phyloP scores from a whole-genome alignment of 2,888 invertebrate species.

The Ctena decussata region DNA sequence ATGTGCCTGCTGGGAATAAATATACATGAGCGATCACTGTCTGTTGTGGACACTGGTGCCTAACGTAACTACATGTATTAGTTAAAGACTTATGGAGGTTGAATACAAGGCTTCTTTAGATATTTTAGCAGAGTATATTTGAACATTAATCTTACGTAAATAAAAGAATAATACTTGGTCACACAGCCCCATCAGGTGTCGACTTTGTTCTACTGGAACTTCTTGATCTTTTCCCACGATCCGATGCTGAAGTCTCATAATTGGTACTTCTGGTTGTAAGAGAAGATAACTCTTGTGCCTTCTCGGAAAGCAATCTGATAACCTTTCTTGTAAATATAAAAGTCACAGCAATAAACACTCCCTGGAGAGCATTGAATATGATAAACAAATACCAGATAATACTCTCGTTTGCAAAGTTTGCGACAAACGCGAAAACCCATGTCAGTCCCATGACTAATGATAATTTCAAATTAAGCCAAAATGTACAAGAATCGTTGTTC shows the following conservation, averaged over 20 bases:
- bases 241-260: neutral
- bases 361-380: constrained; percentile 88
- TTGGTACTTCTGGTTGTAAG: neutral
- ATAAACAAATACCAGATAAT: constrained; percentile 87
- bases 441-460: constrained; percentile 87
- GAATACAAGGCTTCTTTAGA: no score
- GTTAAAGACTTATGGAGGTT: no score
- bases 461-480: constrained; percentile 77
- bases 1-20: no score
- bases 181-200: no score
- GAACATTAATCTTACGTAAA: no score
- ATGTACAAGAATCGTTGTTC: constrained; percentile 57
- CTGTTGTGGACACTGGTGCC: no score
- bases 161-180: no score
- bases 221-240: neutral
- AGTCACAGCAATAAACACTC: constrained; percentile 88
- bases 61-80: no score
- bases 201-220: neutral
- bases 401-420: constrained; percentile 81
- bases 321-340: constrained; percentile 83
- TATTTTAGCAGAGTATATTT: no score
- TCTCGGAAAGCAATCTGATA: constrained; percentile 55
- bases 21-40: no score
- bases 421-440: constrained; percentile 87
- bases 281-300: neutral